A percentile compares a stretch with the other conserved stretches of the same genome.
Evolutionary conservation across 1,140 invertebrate species (phyloP).

Genomic region (Pentalonia nigronervosa): DNA sequence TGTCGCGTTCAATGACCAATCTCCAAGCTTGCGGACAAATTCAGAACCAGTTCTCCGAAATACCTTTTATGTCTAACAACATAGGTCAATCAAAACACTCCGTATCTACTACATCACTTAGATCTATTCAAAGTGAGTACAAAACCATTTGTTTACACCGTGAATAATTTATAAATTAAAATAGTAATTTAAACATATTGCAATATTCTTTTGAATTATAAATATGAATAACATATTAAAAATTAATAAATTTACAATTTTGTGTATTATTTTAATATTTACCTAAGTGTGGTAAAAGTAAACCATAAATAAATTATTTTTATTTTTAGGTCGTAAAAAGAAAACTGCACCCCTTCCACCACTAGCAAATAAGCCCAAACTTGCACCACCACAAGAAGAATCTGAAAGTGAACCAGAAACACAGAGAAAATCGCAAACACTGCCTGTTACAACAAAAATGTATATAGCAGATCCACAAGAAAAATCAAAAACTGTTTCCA

Average conservation of each 20-base stretch:
- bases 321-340: constrained; percentile 62
- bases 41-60: constrained; percentile 39
- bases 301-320: neutral
- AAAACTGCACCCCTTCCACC: constrained; percentile 61
- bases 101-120: constrained; percentile 55
- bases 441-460: constrained; percentile 41
- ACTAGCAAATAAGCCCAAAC: constrained; percentile 25
- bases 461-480: constrained; percentile 42
- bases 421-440: constrained; percentile 55
- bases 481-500: constrained; percentile 55
- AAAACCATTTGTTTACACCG: neutral
- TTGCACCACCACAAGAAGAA: constrained; percentile 59
- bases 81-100: constrained; percentile 57
- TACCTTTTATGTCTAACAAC: constrained; percentile 52
- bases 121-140: constrained; percentile 51
- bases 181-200: neutral
- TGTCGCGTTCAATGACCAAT: constrained; percentile 62
- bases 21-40: constrained; percentile 59
- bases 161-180: neutral
- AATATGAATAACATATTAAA: neutral
- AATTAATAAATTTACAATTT: neutral
- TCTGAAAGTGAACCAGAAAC: constrained; percentile 42
- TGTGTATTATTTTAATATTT: neutral
- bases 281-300: neutral
- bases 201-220: neutral